Conservation (phyloP, 2,797 vertebrate genomes). For the Gallirallus australis region DNA sequence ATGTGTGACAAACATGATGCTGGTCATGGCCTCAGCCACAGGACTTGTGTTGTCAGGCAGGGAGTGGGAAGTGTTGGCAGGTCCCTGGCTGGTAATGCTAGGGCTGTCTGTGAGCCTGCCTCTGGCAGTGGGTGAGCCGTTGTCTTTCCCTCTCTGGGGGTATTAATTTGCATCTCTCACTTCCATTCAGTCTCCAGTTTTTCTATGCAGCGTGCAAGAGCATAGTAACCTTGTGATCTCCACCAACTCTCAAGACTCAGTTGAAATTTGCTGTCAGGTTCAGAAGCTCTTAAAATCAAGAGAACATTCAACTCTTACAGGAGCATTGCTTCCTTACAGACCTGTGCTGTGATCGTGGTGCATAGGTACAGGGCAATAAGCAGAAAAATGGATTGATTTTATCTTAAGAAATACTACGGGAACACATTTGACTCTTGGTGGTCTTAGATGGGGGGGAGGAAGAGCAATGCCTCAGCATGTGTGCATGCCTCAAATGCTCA, state of each 20-base stretch:
- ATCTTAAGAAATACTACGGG: background rate
- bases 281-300: background rate
- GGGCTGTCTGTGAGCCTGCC: background rate
- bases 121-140: background rate
- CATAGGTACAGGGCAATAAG: background rate
- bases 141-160: background rate
- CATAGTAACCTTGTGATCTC: background rate
- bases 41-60: background rate
- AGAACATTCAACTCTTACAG: background rate
- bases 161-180: background rate
- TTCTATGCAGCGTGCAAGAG: background rate
- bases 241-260: background rate
- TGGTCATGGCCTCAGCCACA: background rate
- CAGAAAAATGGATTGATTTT: background rate
- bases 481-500: accelerated
- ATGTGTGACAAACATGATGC: background rate
- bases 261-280: background rate
- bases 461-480: accelerated
- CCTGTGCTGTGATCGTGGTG: background rate
- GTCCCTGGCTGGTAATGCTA: accelerated
- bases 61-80: background rate
- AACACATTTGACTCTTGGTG: background rate
- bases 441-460: background rate
- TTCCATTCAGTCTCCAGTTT: background rate
- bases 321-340: background rate